Base-by-base conservation (phyloP, 2,888 invertebrate genomes). In the Harpalus rufipes region DNA sequence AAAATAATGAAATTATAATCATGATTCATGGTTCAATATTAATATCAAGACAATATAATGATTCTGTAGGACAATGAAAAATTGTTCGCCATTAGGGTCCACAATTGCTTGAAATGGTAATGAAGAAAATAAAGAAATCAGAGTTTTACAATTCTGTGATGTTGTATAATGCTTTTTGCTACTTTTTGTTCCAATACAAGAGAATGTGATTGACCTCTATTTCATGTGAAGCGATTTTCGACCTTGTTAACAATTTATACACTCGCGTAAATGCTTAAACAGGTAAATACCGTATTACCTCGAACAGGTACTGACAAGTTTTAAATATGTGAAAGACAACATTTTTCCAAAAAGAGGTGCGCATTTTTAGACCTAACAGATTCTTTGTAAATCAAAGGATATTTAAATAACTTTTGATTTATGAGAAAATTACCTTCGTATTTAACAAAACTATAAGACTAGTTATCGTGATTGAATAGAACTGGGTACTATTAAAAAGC, bases 51-150 rank as follows among this genome's bases (percentile, higher is more conserved):
- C 32, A 32, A 32, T 32, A 32, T 32, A 32, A 32, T 32, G 32
- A 32, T 32, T 32, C 32, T 32, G 6, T 32, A 10, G 2, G 10
- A 51, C 44, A 51, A 51, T 51, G 44, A 12, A 51, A 51, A 51
- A 12, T 51, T 51, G 44, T 51, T 51, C 6, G 12, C 44, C 8
- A 51, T 51, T 1, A 51, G 0, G 44, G 8, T 12, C 10, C 87
- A 82, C 86, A 78, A 85, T 80, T 81, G 68, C 59, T 68, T 61
- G 80, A 74, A 51, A 51, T 51, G 44, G 44, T 76, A 41, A 14
- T n/a, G 39, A 59, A 72, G 21, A 25, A 63, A 32, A 58, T 14
- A 14, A 21, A 51, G 14, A 59, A 61, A 41, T 63, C 72, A 18
- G 12, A 14, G 25, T 25, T 74, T 74, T 74, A 74, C 25, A 74